Evolutionary conservation across 1,140 invertebrate species (phyloP), one percentile per base, ranked within the genome.

Genomic region (Brachionus paranguensis): DNA sequence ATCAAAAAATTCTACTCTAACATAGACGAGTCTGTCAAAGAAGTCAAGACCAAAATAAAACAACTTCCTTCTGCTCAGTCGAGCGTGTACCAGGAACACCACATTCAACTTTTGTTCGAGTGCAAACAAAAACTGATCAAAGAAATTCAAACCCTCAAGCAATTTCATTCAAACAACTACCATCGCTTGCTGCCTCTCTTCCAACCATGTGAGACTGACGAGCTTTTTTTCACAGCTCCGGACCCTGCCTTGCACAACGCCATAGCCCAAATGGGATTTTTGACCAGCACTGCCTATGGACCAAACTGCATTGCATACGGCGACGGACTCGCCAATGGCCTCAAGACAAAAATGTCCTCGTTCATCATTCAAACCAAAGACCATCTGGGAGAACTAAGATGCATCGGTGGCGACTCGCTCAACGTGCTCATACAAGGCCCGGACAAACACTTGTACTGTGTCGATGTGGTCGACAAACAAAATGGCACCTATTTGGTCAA

Each of bases 401-500:
- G 92, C 90, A 86, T 90, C 89, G 86, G 91, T 89, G 92, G 92
- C 0, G 93, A 93, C 88, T 91, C 91, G 84, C 89, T 92, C 8
- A 88, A 92, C 79, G 90, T 93, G 17, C 90, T 91, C 53, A 91
- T 93, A 84, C 91, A 92, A 76, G 91, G 91, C 84, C 91, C 92
- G 5, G 90, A 92, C 83, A 90, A 90, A 2, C 88, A 88, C 3
- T 86, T 90, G 45, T 88, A 87, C 78, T 85, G 87, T 64, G 88
- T 87, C 29, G 89, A 90, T 79, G 87, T 91, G 14, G 85, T 88
- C 11, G 90, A 91, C 85, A 85, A 88, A 17, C 88, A 89, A 70
- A 90, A 90, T 86, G 91, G 91, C 8, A 88, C 89, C 1, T 91
- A 91, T 84, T 86, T 88, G 60, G 87, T 91, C 11, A 88, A 87